A percentile compares a stretch with the other conserved stretches of the same genome.
phyloP scores from a whole-genome alignment of 1,140 invertebrate genomes.

The Cyclargus thomasi region DNA sequence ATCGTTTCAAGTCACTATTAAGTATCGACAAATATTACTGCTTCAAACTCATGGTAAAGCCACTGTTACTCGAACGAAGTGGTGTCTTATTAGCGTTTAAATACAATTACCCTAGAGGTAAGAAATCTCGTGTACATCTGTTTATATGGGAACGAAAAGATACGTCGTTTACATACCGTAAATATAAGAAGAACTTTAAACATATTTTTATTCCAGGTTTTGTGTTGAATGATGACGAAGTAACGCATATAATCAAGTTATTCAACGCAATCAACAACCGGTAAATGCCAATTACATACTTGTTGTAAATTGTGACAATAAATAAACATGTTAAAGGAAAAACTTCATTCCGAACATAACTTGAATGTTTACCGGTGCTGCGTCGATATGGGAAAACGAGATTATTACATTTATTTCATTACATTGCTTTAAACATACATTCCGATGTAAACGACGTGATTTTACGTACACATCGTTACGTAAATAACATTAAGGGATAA shows the following conservation, averaged over 20 bases:
- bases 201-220: too few species aligned
- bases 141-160: too few species aligned
- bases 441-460: not conserved
- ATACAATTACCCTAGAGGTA: too few species aligned
- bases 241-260: not conserved
- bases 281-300: not conserved
- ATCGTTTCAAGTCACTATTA: too few species aligned
- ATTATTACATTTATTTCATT: constrained; percentile 4
- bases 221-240: not conserved
- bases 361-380: not conserved
- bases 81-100: too few species aligned
- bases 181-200: too few species aligned
- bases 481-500: not conserved
- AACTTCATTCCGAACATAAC: constrained; percentile 12
- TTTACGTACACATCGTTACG: not conserved
- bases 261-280: not conserved
- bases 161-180: too few species aligned
- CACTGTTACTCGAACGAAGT: too few species aligned
- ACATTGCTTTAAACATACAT: not conserved
- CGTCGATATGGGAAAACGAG: not conserved
- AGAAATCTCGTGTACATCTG: too few species aligned
- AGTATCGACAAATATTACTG: too few species aligned
- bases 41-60: too few species aligned
- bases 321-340: constrained; percentile 1
- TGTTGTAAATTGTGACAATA: not conserved